Conservation (phyloP, 2,888 invertebrate genomes). For the Ommatoiulus sabulosus region DNA sequence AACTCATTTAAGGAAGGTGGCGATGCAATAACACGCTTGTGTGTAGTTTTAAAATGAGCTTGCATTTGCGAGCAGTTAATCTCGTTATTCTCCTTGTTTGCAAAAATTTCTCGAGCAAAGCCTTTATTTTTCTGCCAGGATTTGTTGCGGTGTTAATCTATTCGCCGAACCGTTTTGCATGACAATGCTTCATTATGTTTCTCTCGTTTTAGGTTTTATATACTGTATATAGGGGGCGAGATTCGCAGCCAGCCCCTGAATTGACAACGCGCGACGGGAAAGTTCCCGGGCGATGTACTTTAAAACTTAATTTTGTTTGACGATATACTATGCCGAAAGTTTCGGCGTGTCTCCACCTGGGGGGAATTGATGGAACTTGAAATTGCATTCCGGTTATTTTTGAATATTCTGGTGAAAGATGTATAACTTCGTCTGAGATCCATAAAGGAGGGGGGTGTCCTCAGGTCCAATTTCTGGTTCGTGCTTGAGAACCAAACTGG, state of each 20-base stretch:
- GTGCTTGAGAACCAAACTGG: conserved; percentile 2
- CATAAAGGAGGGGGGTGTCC: not conserved
- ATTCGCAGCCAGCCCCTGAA: not conserved
- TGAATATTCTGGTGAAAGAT: not conserved
- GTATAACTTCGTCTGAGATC: not conserved
- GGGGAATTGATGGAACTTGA: not conserved
- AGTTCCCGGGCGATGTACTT: not conserved
- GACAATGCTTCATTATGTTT: conserved; percentile 25
- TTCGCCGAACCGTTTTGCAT: conserved; percentile 28
- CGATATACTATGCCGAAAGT: not conserved
- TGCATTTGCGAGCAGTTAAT: conserved; percentile 1
- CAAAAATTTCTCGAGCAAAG: not conserved
- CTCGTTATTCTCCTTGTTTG: conserved; percentile 21
- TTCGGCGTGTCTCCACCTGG: not conserved
- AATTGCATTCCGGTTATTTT: not conserved
- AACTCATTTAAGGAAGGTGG: conserved; percentile 27
- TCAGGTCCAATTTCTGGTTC: not conserved
- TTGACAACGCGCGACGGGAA: not conserved
- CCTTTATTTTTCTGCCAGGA: conserved; percentile 22
- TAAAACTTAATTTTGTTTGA: not conserved
- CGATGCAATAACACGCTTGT: conserved; percentile 34
- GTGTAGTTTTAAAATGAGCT: conserved; percentile 11
- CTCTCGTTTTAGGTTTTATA: not conserved
- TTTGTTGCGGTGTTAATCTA: conserved; percentile 34
- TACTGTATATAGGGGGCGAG: not conserved